Base-by-base conservation (phyloP, 2,113 vertebrate species). In the Nerophis ophidion region DNA sequence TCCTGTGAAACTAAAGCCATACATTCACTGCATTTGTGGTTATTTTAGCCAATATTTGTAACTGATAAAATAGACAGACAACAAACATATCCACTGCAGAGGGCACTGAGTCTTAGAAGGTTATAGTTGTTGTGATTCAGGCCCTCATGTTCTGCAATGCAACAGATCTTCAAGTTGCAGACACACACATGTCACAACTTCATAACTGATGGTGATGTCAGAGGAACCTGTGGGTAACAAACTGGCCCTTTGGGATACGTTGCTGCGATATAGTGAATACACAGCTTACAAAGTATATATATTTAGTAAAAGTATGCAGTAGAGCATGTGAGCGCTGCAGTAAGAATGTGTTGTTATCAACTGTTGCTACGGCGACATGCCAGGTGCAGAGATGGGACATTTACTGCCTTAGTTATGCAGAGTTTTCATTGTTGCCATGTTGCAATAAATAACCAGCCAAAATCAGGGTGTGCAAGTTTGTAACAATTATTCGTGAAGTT, bases 201-300 rank as follows among this genome's bases (percentile, higher is more conserved):
- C 17, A 35, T 5, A 38, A 42, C 10, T 42, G 9, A 13, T 56
- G 9, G 15, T 55, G 52, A 56, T 19, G 54, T 56, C 36, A 56
- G n/a, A 19, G 54, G 38, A 56, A 56, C 36, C 9, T 56, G 16
- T 19, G 36, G 38, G 54, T 42, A 56, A 56, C 42, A 38, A 42
- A 17, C 5, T 35, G 54, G 36, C 54, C 54, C 42, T 56, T 56
- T 42, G 54, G 54, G 54, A 40, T 19, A 42, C 13, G 54, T 42
- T 42, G 36, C 10, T 40, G n/a, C 6, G n/a, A 56, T 17, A 42
- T 56, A 56, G n/a, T 17, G 53, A 19, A 0, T 15, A 4, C 15
- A 52, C 14, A 33, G 50, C 33, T 35, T 11, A 51, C 34, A 51
- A 33, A 34, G 19, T 33, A 33, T 51, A 51, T 10, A 16, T 38